Evolutionary conservation across 2,797 vertebrate species (phyloP).

Genomic region (Anniella stebbinsi): DNA sequence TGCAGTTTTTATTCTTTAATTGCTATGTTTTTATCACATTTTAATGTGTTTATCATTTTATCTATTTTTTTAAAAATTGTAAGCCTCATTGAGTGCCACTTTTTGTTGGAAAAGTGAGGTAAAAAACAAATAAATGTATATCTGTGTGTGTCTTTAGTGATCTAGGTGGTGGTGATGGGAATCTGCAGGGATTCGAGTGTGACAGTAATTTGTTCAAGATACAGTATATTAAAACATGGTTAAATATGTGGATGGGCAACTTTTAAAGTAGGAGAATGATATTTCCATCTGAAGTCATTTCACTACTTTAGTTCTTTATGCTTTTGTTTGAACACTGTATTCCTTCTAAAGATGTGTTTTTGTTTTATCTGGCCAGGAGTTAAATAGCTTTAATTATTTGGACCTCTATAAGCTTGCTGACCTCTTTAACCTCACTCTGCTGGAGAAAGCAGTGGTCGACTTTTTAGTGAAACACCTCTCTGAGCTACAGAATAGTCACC

Average conservation of each 20-base stretch:
- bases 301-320: slow-evolving; percentile 22
- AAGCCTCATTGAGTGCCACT: too few relatives aligned
- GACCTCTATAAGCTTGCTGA: slow-evolving; percentile 97
- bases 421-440: slow-evolving; percentile 94
- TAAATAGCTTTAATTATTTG: slow-evolving; percentile 97
- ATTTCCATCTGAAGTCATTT: slow-evolving; percentile 17
- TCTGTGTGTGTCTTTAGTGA: neutral
- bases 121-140: too few relatives aligned
- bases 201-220: neutral
- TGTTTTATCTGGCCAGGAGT: slow-evolving; percentile 85
- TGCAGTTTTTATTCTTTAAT: too few relatives aligned
- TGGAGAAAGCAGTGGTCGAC: slow-evolving; percentile 94
- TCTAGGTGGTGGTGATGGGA: neutral
- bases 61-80: too few relatives aligned
- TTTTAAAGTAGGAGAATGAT: neutral
- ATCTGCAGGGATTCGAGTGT: neutral
- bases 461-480: slow-evolving; percentile 97
- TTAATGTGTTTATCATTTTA: too few relatives aligned
- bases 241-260: neutral
- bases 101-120: too few relatives aligned
- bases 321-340: slow-evolving; percentile 28
- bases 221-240: neutral
- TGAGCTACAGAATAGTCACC: slow-evolving; percentile 89
- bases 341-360: slow-evolving; percentile 67
- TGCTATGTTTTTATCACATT: too few relatives aligned